These are phyloP conservation scores for Masticophis lateralis DNA, from an alignment of 2,797 vertebrate species.

Conservation along the genomic window DNA sequence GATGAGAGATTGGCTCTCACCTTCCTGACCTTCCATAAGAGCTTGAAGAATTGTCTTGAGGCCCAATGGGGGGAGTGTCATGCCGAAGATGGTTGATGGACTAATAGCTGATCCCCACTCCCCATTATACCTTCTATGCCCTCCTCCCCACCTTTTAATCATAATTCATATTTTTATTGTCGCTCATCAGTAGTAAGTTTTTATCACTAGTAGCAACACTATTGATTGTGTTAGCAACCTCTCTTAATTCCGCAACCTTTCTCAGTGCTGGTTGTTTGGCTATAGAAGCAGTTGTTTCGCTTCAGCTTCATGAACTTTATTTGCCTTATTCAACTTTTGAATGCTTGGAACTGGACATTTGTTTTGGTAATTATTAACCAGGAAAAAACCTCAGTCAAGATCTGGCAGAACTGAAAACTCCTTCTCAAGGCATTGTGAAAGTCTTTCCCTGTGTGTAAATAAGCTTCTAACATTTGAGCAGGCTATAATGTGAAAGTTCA, in stretches of 20 bases:
- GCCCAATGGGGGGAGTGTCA: not conserved
- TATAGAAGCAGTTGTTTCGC: not conserved
- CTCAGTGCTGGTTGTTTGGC: not conserved
- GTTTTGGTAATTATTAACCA: not conserved
- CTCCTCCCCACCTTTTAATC: not conserved
- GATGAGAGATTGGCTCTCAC: not conserved
- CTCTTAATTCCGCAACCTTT: not conserved
- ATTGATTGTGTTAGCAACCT: not conserved
- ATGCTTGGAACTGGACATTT: not conserved
- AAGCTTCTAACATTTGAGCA: not conserved
- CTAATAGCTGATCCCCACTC: not conserved
- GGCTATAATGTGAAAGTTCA: not conserved
- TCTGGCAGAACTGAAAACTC: not conserved
- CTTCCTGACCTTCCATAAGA: not conserved
- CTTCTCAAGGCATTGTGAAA: not conserved
- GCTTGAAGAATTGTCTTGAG: not conserved
- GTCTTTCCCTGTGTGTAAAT: not conserved
- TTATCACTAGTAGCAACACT: not conserved
- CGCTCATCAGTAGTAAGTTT: not conserved
- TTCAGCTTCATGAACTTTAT: not conserved
- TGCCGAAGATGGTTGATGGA: not conserved
- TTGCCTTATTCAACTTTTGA: not conserved
- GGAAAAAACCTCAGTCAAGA: not conserved
- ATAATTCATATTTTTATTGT: not conserved
- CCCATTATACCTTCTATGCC: not conserved